Percentiles rank a stretch among this genome's conserved stretches.
Conservation (phyloP, 2,113 vertebrate genomes). For the Entosphenus tridentatus region DNA sequence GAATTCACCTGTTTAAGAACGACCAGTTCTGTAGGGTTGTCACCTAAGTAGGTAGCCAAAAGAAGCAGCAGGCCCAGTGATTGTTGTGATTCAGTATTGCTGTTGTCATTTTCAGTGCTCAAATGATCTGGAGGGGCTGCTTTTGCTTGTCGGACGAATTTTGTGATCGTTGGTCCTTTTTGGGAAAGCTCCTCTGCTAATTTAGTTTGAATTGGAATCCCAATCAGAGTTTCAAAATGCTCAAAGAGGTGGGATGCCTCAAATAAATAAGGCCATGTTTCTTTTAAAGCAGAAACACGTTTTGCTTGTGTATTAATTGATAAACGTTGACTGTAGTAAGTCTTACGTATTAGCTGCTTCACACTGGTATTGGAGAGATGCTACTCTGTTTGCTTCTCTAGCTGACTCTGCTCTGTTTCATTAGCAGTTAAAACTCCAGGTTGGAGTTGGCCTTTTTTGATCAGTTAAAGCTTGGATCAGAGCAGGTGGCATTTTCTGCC, state of each 20-base stretch:
- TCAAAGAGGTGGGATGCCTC: constrained; percentile 10
- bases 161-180: constrained; percentile 10
- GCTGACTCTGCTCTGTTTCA: no score
- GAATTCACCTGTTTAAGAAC: background rate
- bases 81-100: constrained; percentile 3
- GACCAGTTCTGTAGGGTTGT: constrained; percentile 5
- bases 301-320: no score
- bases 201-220: background rate
- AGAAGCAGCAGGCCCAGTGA: background rate
- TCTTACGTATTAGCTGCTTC: no score
- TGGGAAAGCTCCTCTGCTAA: constrained; percentile 10
- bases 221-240: constrained; percentile 8
- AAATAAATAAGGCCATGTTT: constrained; percentile 9
- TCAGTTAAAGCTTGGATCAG: background rate
- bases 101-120: constrained; percentile 7
- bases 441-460: constrained; percentile 8
- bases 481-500: background rate
- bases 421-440: constrained; percentile 5
- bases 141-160: constrained; percentile 1
- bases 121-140: background rate
- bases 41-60: constrained; percentile 6
- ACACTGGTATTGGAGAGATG: no score
- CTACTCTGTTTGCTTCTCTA: no score
- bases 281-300: no score
- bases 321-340: no score